Evolutionary conservation across 92 coral and sea anemone species (phyloP), one percentile per base, ranked within the genome.

Genomic region (Hydrozoanthus gracilis): DNA sequence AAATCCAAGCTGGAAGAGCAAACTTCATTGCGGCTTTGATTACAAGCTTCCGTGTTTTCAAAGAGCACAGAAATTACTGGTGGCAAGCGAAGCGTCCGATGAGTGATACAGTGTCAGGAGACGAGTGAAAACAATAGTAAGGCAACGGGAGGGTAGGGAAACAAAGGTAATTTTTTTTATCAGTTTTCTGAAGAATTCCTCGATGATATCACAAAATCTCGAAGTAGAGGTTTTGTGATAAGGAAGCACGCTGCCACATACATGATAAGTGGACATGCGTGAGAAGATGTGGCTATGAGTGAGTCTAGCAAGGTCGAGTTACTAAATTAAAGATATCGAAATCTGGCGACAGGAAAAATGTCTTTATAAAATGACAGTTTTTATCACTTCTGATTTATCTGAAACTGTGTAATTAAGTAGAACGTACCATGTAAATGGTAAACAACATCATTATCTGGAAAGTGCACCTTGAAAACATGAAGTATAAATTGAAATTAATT

Each of bases 1-100:
- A 55, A 58, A 46, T 27, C 39, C 39, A 16, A 56, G 8, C 3
- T 60, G 56, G 71, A 60, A 49, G 44, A 68, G 45, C 12, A 77
- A 74, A 11, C 16, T 5, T 50, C 50, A 27, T 20, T 75, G 44
- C 27, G 50, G 44, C 1, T 79, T 17, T 11, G 44, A 39, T 48
- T 64, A 48, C 85, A 65, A 15, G 47, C 85, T 80, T 80, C 85
- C 85, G 60, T 80, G 73, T 80, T 65, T 17, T 16, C n/a, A 17
- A 13, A 78, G 54, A 60, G 9, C 44, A 18, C 44, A 79, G 39
- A 46, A 79, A 11, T 17, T 18, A 9, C 56, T 45, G 73, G 4
- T 11, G 46, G 9, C 5, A 65, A 16, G 13, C 47, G 35, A 47
- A 52, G 35, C 3, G 39, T 2, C 44, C 35, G 85, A 44, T 46